phyloP scores from a whole-genome alignment of 2,888 invertebrate species.

The Aleiodes leptofemur region DNA sequence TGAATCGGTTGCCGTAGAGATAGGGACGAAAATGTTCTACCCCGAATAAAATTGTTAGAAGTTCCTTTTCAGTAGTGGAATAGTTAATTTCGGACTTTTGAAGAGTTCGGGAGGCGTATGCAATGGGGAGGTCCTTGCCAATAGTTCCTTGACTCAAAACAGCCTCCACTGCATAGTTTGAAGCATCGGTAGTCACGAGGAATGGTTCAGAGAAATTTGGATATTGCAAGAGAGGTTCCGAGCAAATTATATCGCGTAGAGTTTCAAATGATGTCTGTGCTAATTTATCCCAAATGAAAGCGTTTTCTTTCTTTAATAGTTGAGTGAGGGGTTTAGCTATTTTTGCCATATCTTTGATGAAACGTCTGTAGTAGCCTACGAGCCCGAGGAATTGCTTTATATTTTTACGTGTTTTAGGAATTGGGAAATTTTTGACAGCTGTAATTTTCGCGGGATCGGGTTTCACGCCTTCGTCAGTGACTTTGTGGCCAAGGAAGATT shows the following conservation, averaged over 20 bases:
- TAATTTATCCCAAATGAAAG: slow-evolving; percentile 22
- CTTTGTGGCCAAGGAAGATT: slow-evolving; percentile 51
- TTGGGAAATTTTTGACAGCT: slow-evolving; percentile 52
- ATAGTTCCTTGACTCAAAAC: too few species aligned
- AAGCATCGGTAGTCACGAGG: too few species aligned
- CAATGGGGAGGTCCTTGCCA: slow-evolving; percentile 48
- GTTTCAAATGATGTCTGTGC: slow-evolving; percentile 30
- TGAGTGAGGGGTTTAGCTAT: slow-evolving; percentile 39
- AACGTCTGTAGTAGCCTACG: too few species aligned
- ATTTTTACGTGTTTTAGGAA: slow-evolving; percentile 53
- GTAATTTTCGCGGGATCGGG: slow-evolving; percentile 54
- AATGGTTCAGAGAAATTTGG: too few species aligned
- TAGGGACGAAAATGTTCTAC: slow-evolving; percentile 48
- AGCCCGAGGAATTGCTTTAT: too few species aligned
- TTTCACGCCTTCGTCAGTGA: slow-evolving; percentile 51
- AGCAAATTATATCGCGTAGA: slow-evolving; percentile 23
- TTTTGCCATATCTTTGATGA: slow-evolving; percentile 5
- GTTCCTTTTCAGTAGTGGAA: slow-evolving; percentile 35
- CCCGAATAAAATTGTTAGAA: slow-evolving; percentile 32
- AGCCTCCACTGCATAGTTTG: too few species aligned
- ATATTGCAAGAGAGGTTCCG: slow-evolving; percentile 28
- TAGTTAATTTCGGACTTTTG: slow-evolving; percentile 51
- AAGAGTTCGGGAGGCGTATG: slow-evolving; percentile 48
- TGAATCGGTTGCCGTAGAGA: slow-evolving; percentile 42
- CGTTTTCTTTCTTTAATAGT: slow-evolving; percentile 47